Evolutionary conservation across 2,888 invertebrate species (phyloP).

Genomic region (Masnerella sp.): DNA sequence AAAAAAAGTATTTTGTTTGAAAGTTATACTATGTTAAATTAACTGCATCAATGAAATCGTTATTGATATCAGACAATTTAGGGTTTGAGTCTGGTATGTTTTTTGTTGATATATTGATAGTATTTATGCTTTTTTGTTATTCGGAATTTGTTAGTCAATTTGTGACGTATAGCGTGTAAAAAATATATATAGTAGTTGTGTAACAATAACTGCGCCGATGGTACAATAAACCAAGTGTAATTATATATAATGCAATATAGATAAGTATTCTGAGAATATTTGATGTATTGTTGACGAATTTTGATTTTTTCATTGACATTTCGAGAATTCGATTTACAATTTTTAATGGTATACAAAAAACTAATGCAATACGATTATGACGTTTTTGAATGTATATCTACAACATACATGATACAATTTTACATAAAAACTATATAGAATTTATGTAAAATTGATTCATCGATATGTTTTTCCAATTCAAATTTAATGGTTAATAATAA

Average conservation of each 20-base stretch:
- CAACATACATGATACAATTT: not conserved
- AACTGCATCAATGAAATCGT: conserved; percentile 24
- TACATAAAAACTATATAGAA: not conserved
- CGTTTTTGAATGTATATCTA: not conserved
- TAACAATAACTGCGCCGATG: conserved; percentile 44
- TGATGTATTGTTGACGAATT: not conserved
- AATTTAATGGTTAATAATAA: not conserved
- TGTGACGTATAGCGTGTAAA: conserved; percentile 18
- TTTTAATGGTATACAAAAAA: conserved; percentile 7
- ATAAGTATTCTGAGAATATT: conserved; percentile 26
- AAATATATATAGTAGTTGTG: conserved; percentile 30
- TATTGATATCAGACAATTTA: conserved; percentile 18
- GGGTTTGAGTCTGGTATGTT: conserved; percentile 3
- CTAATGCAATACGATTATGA: conserved; percentile 4
- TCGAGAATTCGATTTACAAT: not conserved
- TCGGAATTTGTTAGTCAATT: conserved; percentile 17
- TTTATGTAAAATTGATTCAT: not conserved
- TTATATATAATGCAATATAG: conserved; percentile 28
- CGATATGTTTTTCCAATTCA: too few relatives aligned
- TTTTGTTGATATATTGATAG: conserved; percentile 27
- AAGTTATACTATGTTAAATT: conserved; percentile 9
- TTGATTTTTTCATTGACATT: conserved; percentile 2
- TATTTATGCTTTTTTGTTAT: conserved; percentile 41
- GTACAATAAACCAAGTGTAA: conserved; percentile 46
- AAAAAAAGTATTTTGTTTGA: not conserved